A percentile compares a stretch with the other conserved stretches of the same genome.
phyloP scores from a whole-genome alignment of 2,113 vertebrate genomes.

The Paramisgurnus dabryanus region DNA sequence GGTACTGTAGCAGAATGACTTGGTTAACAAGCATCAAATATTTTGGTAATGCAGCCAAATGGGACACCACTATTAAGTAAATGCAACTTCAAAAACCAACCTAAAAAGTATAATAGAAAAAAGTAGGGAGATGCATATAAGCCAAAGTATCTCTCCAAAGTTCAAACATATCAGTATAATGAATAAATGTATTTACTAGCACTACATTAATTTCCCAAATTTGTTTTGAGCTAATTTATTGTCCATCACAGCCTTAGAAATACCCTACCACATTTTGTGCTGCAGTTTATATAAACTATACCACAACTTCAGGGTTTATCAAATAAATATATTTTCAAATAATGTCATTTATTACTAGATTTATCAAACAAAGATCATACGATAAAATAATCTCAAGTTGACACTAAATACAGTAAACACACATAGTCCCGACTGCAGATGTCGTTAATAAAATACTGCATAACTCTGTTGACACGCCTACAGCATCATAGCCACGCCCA shows the following conservation, averaged over 20 bases:
- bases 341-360: too few species aligned
- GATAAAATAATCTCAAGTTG: not conserved
- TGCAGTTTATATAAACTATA: too few species aligned
- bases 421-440: conserved; percentile 31
- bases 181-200: not conserved
- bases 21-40: not conserved
- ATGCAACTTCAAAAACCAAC: not conserved
- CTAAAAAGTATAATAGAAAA: too few species aligned
- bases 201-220: not conserved
- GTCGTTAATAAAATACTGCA: conserved; percentile 32
- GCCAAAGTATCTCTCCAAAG: not conserved
- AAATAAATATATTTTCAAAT: too few species aligned
- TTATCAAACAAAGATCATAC: too few species aligned
- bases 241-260: too few species aligned
- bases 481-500: conserved; percentile 53
- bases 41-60: not conserved
- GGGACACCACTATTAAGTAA: not conserved
- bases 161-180: not conserved
- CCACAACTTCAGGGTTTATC: too few species aligned
- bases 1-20: not conserved
- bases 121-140: not conserved
- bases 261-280: too few species aligned
- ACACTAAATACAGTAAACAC: conserved; percentile 34
- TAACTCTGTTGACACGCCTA: conserved; percentile 41
- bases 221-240: too few species aligned